Evolutionary conservation across 2,797 vertebrate species (phyloP).

Genomic region (Crypturellus tataupa): DNA sequence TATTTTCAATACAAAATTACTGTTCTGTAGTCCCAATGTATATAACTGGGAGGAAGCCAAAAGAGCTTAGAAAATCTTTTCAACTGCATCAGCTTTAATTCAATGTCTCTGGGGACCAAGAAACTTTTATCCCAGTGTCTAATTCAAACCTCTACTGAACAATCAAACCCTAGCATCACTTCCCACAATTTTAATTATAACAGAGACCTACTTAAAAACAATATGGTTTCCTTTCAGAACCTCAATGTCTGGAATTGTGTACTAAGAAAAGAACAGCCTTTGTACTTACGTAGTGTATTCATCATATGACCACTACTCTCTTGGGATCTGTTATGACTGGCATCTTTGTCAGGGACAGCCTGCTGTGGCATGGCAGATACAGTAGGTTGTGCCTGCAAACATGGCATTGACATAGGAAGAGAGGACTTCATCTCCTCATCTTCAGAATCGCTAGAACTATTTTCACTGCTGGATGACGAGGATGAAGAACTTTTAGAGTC

Average conservation of each 20-base stretch:
- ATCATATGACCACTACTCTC: conserved; percentile 87
- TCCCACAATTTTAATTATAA: conserved; percentile 72
- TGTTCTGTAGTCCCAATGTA: conserved; percentile 16
- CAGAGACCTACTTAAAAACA: conserved; percentile 63
- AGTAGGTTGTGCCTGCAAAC: conserved; percentile 70
- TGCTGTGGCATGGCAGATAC: conserved; percentile 74
- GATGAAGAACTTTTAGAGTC: conserved; percentile 93
- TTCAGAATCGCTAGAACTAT: conserved; percentile 92
- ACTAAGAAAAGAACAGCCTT: conserved; percentile 62
- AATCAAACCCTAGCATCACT: conserved; percentile 58
- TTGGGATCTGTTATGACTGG: conserved; percentile 78
- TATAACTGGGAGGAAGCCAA: conserved; percentile 35
- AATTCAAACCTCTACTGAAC: conserved; percentile 50
- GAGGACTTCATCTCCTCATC: conserved; percentile 79
- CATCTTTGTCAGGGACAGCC: conserved; percentile 79
- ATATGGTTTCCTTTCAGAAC: conserved; percentile 67
- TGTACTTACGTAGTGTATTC: conserved; percentile 94
- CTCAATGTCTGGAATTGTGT: conserved; percentile 50
- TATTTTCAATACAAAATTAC: conserved; percentile 60
- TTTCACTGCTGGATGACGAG: conserved; percentile 91
- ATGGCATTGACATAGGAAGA: conserved; percentile 64
- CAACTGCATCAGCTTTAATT: conserved; percentile 59
- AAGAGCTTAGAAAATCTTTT: conserved; percentile 27
- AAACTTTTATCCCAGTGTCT: conserved; percentile 42
- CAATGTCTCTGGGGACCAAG: conserved; percentile 23